Conservation (phyloP, 2,113 vertebrate species). For the Grantiella picta region DNA sequence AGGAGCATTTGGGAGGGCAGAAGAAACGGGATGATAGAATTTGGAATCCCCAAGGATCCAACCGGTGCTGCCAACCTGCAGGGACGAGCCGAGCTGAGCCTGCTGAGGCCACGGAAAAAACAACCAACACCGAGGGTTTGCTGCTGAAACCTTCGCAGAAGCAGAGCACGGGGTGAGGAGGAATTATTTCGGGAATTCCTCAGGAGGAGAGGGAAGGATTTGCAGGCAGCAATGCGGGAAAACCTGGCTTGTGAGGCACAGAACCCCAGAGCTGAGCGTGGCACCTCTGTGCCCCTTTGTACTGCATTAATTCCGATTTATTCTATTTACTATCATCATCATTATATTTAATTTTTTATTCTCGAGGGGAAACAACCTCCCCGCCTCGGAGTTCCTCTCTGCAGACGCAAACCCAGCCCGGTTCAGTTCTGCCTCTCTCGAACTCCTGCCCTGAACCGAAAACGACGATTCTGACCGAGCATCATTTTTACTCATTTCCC, state of each 20-base stretch:
- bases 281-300: not conserved
- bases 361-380: not conserved
- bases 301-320: accelerated
- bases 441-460: not conserved
- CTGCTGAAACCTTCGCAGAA: accelerated
- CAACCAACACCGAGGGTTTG: accelerated
- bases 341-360: not conserved
- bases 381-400: not conserved
- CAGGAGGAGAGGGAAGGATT: not conserved
- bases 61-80: not conserved
- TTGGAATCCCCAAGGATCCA: accelerated
- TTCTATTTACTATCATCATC: not conserved
- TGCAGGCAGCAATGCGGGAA: not conserved
- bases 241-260: not conserved
- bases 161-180: accelerated
- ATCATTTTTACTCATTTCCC: slow-evolving; percentile 51
- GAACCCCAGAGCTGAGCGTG: not conserved
- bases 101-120: not conserved
- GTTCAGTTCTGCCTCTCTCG: not conserved
- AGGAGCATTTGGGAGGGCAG: not conserved
- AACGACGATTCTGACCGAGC: slow-evolving; percentile 32
- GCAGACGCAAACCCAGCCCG: not conserved
- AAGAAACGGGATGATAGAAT: accelerated
- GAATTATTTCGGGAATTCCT: not conserved
- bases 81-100: not conserved